Percentiles rank a stretch among this genome's conserved stretches.
These are phyloP conservation scores for Ophion obscuratus DNA, from an alignment of 2,888 invertebrate species.

Conservation along the genomic window DNA sequence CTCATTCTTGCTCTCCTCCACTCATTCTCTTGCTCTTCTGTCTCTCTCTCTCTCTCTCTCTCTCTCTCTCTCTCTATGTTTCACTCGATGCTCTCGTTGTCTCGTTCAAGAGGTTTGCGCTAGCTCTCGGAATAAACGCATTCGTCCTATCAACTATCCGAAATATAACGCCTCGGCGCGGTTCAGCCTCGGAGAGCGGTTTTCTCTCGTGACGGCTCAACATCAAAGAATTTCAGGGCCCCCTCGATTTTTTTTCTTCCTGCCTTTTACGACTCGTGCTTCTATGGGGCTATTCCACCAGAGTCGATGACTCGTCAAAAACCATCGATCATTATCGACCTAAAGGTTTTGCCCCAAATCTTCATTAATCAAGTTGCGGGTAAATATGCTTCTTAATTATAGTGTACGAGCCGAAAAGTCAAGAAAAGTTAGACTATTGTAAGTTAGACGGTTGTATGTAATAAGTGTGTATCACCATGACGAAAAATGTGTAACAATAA, in stretches of 20 bases:
- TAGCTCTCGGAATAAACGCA: slow-evolving; percentile 60
- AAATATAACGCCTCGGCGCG: slow-evolving; percentile 45
- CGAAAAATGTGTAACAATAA: no score
- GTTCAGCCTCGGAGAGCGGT: slow-evolving; percentile 1
- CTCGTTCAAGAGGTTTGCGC: slow-evolving; percentile 45
- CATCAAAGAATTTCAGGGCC: slow-evolving; percentile 33
- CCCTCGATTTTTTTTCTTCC: slow-evolving; percentile 6
- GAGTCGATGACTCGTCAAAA: slow-evolving; percentile 3
- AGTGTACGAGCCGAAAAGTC: no score
- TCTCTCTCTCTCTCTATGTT: slow-evolving; percentile 20
- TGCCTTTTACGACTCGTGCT: neutral
- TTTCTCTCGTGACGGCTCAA: slow-evolving; percentile 30
- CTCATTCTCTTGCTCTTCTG: neutral
- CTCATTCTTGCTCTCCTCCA: neutral
- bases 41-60: slow-evolving; percentile 23
- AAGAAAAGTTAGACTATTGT: no score
- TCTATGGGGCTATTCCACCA: neutral
- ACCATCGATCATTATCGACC: slow-evolving; percentile 11
- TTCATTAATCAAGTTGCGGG: neutral
- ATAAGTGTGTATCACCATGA: no score
- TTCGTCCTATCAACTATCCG: slow-evolving; percentile 56
- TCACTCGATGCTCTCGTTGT: slow-evolving; percentile 48
- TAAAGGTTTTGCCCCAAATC: neutral
- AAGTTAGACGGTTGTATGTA: no score
- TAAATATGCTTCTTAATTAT: neutral